A percentile compares a stretch with the other conserved stretches of the same genome.
Evolutionary conservation across 2,113 vertebrate species (phyloP).

Genomic region (Notothenia coriiceps): DNA sequence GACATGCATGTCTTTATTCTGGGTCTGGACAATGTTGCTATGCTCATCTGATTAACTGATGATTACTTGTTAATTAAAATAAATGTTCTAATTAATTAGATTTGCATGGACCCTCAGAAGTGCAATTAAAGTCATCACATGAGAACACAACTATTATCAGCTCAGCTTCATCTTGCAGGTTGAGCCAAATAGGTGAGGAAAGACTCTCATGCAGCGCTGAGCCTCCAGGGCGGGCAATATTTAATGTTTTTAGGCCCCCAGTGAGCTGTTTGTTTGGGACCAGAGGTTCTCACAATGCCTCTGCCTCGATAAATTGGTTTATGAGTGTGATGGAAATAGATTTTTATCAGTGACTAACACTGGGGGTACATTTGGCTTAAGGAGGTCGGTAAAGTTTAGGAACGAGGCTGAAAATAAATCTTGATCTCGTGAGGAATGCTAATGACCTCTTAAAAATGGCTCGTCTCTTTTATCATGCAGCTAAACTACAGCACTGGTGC

Average conservation of each 20-base stretch:
- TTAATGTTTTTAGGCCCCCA: constrained; percentile 17
- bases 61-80: constrained; percentile 56
- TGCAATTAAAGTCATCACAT: constrained; percentile 47
- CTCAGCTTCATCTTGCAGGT: constrained; percentile 2
- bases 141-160: constrained; percentile 31
- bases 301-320: constrained; percentile 4
- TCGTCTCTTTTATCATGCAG: constrained; percentile 44
- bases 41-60: constrained; percentile 40
- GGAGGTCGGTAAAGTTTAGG: constrained; percentile 14
- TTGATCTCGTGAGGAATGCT: constrained; percentile 27
- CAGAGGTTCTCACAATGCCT: constrained; percentile 10
- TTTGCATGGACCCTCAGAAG: constrained; percentile 34
- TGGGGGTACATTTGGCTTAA: constrained; percentile 39
- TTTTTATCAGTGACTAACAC: constrained; percentile 28
- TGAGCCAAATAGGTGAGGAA: constrained; percentile 7
- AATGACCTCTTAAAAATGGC: constrained; percentile 53
- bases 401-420: constrained; percentile 50
- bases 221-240: constrained; percentile 33
- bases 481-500: constrained; percentile 25
- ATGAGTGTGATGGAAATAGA: constrained; percentile 24
- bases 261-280: constrained; percentile 25
- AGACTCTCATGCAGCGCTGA: not conserved
- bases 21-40: not conserved
- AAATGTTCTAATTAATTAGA: constrained; percentile 49
- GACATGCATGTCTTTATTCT: not conserved